phyloP scores from a whole-genome alignment of 2,113 vertebrate genomes.

The Pomatorhinus ruficollis region DNA sequence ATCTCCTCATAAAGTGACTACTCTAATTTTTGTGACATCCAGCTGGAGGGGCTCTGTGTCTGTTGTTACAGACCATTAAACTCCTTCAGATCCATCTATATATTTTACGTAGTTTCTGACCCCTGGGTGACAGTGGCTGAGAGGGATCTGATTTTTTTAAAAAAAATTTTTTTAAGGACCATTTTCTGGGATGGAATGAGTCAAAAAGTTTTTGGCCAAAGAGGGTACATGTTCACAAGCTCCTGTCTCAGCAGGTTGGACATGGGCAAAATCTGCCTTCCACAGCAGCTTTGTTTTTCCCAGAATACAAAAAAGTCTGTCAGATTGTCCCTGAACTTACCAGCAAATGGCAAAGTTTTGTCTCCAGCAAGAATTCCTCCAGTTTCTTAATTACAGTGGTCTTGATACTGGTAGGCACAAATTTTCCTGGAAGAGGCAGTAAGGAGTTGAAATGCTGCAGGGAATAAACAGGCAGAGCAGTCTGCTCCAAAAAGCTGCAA shows the following conservation, averaged over 20 bases:
- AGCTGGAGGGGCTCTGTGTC: constrained; percentile 1
- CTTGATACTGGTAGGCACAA: not conserved
- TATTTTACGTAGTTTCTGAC: constrained; percentile 16
- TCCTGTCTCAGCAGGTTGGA: not conserved
- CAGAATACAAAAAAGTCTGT: not conserved
- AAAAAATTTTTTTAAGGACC: not conserved
- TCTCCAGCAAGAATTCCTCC: not conserved
- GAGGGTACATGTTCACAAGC: not conserved
- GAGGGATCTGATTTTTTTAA: not conserved
- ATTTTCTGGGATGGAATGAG: not conserved
- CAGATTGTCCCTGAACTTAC: not conserved
- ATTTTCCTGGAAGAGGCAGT: not conserved
- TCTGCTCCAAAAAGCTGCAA: not conserved
- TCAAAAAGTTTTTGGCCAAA: not conserved
- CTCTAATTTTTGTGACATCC: constrained; percentile 36
- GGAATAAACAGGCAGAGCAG: not conserved
- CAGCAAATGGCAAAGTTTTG: not conserved
- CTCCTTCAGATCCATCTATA: not conserved
- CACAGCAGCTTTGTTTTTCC: not conserved
- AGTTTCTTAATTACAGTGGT: not conserved
- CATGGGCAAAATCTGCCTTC: not conserved
- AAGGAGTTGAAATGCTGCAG: not conserved
- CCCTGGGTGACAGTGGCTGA: not conserved
- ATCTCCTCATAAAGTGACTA: not conserved
- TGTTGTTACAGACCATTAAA: constrained; percentile 50